A percentile compares a stretch with the other conserved stretches of the same genome.
phyloP scores from a whole-genome alignment of 2,113 vertebrate species.

The Psilopogon haemacephalus region DNA sequence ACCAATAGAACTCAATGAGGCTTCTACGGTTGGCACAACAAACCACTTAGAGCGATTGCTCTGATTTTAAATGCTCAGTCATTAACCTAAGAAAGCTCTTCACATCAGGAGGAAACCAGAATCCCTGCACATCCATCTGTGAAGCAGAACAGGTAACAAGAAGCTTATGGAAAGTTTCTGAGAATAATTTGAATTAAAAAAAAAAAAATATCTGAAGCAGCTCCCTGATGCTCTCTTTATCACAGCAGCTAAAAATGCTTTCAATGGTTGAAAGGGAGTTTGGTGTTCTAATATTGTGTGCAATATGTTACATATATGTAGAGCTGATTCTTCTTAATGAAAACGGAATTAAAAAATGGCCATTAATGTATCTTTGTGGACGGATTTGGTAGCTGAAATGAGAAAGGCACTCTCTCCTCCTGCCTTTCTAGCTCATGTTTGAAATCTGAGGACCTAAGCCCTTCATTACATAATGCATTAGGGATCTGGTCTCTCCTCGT shows the following conservation, averaged over 20 bases:
- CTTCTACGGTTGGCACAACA: conserved; percentile 14
- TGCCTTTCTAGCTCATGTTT: background rate
- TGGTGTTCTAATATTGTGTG: background rate
- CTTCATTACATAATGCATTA: background rate
- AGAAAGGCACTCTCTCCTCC: background rate
- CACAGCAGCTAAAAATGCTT: background rate
- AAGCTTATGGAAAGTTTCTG: background rate
- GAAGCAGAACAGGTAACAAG: background rate
- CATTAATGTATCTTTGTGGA: background rate
- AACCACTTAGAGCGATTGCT: conserved; percentile 25
- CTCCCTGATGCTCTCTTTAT: background rate
- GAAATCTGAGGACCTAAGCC: background rate
- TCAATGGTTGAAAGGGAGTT: background rate
- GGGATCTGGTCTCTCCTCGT: background rate
- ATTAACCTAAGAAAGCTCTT: conserved; percentile 40
- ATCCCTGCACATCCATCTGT: background rate
- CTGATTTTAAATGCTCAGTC: conserved; percentile 34
- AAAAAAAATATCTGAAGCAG: background rate
- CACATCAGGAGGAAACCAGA: background rate
- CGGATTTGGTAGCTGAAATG: background rate
- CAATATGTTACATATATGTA: background rate
- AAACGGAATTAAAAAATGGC: background rate
- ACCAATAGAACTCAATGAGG: conserved; percentile 56
- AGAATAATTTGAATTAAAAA: background rate
- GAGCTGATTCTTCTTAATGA: background rate